These are phyloP conservation scores for Chauna torquata DNA, from an alignment of 2,113 vertebrate species.

Conservation along the genomic window DNA sequence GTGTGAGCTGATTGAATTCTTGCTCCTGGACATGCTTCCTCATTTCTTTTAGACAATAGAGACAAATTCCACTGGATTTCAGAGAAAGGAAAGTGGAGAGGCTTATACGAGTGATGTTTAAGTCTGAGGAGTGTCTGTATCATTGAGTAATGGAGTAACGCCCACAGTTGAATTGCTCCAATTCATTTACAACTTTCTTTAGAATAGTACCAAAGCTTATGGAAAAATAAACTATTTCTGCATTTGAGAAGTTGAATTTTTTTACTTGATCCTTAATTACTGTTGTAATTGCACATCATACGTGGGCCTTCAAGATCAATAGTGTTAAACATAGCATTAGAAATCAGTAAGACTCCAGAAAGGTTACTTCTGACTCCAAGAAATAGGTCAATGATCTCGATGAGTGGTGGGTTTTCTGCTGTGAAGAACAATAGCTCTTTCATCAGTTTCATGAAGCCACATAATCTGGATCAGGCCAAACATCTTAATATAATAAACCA, in stretches of 20 bases:
- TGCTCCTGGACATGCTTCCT: background rate
- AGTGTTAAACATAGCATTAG: background rate
- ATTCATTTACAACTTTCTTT: background rate
- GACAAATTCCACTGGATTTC: background rate
- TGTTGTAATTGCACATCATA: background rate
- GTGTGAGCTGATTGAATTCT: background rate
- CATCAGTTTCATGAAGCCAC: background rate
- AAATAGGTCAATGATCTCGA: conserved; percentile 47
- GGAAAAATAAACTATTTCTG: background rate
- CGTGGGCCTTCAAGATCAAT: background rate
- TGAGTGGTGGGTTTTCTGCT: conserved; percentile 17
- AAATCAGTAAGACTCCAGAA: background rate
- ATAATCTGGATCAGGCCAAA: conserved; percentile 53
- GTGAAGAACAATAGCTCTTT: conserved; percentile 53
- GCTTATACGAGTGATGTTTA: background rate
- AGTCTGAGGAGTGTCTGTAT: background rate
- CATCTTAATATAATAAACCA: conserved; percentile 22
- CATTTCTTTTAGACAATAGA: background rate
- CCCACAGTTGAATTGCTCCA: background rate
- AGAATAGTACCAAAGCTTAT: background rate
- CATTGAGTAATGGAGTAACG: background rate
- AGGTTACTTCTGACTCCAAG: conserved; percentile 19
- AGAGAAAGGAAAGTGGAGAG: background rate
- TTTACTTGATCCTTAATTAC: background rate
- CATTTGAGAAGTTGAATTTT: background rate